Conservation (phyloP, 1,140 invertebrate species). For the Musca domestica region DNA sequence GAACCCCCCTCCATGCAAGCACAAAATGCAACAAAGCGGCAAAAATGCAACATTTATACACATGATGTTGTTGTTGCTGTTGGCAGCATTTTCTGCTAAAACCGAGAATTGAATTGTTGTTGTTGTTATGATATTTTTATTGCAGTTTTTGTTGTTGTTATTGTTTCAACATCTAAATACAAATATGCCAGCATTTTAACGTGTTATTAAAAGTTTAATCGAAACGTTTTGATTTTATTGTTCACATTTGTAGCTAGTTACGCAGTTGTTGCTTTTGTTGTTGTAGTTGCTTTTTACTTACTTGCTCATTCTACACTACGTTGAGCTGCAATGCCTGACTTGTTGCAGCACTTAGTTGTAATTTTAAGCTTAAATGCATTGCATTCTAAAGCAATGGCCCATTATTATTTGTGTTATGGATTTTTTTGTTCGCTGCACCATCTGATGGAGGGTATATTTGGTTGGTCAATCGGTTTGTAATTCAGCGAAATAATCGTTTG, state of each 20-base stretch:
- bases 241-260: background rate
- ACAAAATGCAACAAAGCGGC: slow-evolving; percentile 11
- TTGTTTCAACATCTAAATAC: background rate
- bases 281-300: background rate
- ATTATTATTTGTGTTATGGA: too few relatives aligned
- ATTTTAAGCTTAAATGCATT: slow-evolving; percentile 17
- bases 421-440: too few relatives aligned
- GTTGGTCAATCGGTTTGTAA: too few relatives aligned
- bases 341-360: background rate
- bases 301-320: too few relatives aligned
- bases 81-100: background rate
- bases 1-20: background rate
- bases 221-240: slow-evolving; percentile 17
- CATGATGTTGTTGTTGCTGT: background rate
- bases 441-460: too few relatives aligned
- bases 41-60: slow-evolving; percentile 13
- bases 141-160: background rate
- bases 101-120: too few relatives aligned
- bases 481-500: too few relatives aligned
- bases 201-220: slow-evolving; percentile 22
- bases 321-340: too few relatives aligned
- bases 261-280: background rate
- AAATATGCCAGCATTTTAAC: slow-evolving; percentile 13
- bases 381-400: background rate
- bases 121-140: background rate